Base-by-base conservation (phyloP, 2,113 vertebrate species). In the Myiopsitta monachus region DNA sequence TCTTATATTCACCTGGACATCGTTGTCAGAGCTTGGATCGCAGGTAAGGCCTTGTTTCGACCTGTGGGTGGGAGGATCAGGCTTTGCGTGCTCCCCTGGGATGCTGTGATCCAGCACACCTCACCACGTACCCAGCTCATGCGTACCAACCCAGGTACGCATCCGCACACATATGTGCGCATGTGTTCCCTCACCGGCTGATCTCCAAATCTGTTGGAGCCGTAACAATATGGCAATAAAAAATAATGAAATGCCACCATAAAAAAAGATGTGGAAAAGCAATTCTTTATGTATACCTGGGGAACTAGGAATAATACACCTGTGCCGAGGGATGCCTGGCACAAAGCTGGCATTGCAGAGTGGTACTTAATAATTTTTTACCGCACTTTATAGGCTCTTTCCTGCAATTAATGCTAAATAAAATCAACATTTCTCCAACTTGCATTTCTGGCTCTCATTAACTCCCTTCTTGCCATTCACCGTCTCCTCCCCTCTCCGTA, bases 361-460 rank as follows among this genome's bases (percentile, higher is more conserved):
- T 84, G 94, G 94, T 96, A 86, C 91, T 98, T 98, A 97, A 97
- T 98, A 89, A 96, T 96, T 97, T 97, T 92, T 94, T 84, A 97
- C 96, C 92, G 7, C 94, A 94, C 95, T 98, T 98, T 98, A 98
- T 96, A 96, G 97, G 95, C 96, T 87, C 89, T 97, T 98, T 98
- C 97, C 97, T 98, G 97, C 95, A 96, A 97, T 98, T 98, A 98
- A 97, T 97, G 94, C 97, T 97, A 96, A 98, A 96, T 98, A 97
- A 98, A 98, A 97, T 97, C 96, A 98, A 97, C 95, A 97, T 98
- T 96, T 98, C 94, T 97, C 95, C 96, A 88, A 96, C 96, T 82
- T 75, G 92, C 2, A 17, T 92, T 97, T 90, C 91, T 96, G 97
- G 95, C 87, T 97, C 96, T 96, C 89, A 67, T 95, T 66, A 75